Evolutionary conservation across 2,113 vertebrate genomes (phyloP).

Genomic region (Dipodomys merriami): DNA sequence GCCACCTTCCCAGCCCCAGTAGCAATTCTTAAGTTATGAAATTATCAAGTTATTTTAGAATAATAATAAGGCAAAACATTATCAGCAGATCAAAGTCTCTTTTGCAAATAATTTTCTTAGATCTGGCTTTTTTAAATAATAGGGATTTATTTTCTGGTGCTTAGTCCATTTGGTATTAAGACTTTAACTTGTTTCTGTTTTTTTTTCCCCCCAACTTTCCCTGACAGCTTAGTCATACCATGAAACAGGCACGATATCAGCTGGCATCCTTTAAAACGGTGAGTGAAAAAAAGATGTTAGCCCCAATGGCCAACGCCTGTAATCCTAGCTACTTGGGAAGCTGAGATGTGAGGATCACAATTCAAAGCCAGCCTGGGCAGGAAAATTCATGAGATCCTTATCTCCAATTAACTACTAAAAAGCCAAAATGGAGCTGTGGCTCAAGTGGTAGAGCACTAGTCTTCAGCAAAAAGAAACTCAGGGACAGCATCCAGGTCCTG

Average conservation of each 20-base stretch:
- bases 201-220: not conserved
- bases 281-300: slow-evolving; percentile 50
- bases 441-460: too few species aligned
- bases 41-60: slow-evolving; percentile 3
- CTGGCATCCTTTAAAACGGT: slow-evolving; percentile 89
- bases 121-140: slow-evolving; percentile 64
- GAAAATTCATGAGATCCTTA: too few species aligned
- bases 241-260: slow-evolving; percentile 88
- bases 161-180: slow-evolving; percentile 38
- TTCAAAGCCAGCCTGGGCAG: too few species aligned
- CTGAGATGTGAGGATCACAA: too few species aligned
- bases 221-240: slow-evolving; percentile 86
- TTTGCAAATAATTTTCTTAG: slow-evolving; percentile 44
- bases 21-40: not conserved
- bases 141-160: slow-evolving; percentile 65
- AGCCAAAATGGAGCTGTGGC: too few species aligned
- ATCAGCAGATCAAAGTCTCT: not conserved
- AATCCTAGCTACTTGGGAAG: too few species aligned
- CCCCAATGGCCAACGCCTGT: too few species aligned
- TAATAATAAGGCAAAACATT: not conserved
- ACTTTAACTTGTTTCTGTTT: slow-evolving; percentile 47
- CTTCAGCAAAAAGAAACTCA: too few species aligned
- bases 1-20: too few species aligned
- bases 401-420: too few species aligned
- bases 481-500: too few species aligned